Evolutionary conservation across 2,888 invertebrate species (phyloP).

Genomic region (Cephus nigrinus): DNA sequence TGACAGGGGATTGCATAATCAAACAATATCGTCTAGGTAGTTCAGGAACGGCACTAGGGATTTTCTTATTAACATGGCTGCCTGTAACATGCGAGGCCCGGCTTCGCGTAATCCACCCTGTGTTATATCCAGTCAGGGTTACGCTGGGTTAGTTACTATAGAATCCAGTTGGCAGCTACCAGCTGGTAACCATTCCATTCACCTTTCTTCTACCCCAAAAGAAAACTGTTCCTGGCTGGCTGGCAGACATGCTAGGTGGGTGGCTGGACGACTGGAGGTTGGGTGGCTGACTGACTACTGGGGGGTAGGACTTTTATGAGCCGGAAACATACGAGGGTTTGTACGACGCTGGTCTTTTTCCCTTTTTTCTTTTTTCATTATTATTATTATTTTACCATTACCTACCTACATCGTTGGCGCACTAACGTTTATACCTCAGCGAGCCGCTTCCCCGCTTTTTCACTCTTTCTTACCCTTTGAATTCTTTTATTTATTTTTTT

Average conservation of each 20-base stretch:
- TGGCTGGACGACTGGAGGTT: neutral
- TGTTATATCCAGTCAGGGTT: conserved; percentile 20
- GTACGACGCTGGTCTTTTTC: conserved; percentile 1
- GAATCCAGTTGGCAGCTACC: neutral
- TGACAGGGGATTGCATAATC: conserved; percentile 15
- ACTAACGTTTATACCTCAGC: neutral
- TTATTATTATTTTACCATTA: neutral
- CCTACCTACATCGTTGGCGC: neutral
- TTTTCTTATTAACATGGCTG: conserved; percentile 21
- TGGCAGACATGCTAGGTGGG: neutral
- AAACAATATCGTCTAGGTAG: conserved; percentile 16
- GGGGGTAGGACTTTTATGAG: conserved; percentile 15
- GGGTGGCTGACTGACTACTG: neutral
- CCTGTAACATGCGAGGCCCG: neutral
- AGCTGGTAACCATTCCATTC: neutral
- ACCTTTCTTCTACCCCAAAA: neutral
- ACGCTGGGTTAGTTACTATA: neutral
- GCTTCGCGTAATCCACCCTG: conserved; percentile 21
- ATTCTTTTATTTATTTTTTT: neutral
- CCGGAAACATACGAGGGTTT: conserved; percentile 15
- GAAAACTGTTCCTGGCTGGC: neutral
- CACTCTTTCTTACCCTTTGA: neutral
- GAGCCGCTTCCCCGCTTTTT: neutral
- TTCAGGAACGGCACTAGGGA: conserved; percentile 14
- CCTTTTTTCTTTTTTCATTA: no score